Base-by-base conservation (phyloP, 23 tunicate genomes). In the Diplosoma virens region DNA sequence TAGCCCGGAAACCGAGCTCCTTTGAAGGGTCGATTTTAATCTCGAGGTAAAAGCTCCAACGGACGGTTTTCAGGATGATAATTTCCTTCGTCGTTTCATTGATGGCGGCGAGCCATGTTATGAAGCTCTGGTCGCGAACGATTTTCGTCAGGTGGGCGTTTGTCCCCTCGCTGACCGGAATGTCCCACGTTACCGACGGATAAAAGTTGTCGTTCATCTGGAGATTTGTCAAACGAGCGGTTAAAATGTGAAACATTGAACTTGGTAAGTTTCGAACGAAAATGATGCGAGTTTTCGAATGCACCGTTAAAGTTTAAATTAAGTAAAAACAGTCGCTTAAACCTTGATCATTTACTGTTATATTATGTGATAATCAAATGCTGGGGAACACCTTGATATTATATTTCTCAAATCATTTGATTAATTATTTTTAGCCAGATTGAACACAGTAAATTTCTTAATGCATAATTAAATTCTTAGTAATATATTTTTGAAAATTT, bases 151-250 rank as follows among this genome's bases (percentile, higher is more conserved):
- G 77, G 65, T 92, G 97, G n/a, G 97, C 97, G 36, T 78, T 79
- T 26, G 97, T 87, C 1, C 99, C 97, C 64, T 95, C 99, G 75
- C 93, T 89, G 1, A 95, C 93, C 1, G 99, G 99, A 47, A 95
- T 86, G 73, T 95, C 99, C 99, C 99, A 95, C 67, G 99, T 95
- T 1, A 95, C 99, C 1, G 99, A 95, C 1, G 99, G 99, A 47
- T 95, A 86, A 65, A 95, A 95, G 76, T 95, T 95, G 88, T 95
- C 99, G 85, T 95, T 95, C 99, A 95, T 95, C 83, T 95, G 69
- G 20, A 77, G n/a, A n/a, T n/a, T n/a, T n/a, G n/a, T n/a, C n/a
- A n/a, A n/a, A n/a, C n/a, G n/a, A n/a, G n/a, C n/a, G n/a, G n/a
- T n/a, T n/a, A 30, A 45, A 45, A 16, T 45, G 11, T 45, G 16